These are phyloP conservation scores for Sebastes steindachneri DNA, from an alignment of 2,797 vertebrate genomes.

Conservation along the genomic window DNA sequence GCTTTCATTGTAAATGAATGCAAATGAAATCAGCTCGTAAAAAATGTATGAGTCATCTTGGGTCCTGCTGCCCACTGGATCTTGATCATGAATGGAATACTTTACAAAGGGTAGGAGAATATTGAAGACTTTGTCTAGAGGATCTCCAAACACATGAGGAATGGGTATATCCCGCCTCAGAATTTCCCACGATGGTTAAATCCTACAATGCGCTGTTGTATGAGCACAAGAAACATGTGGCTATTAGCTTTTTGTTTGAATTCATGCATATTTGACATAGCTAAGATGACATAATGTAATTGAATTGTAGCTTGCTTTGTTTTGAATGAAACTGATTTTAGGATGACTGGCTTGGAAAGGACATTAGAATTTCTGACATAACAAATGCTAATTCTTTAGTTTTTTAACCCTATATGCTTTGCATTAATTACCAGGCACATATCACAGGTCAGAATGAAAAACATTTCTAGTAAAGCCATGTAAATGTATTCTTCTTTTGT, in stretches of 20 bases:
- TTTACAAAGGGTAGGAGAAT: conserved; percentile 64
- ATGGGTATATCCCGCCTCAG: conserved; percentile 76
- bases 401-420: neutral
- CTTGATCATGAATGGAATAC: conserved; percentile 78
- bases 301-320: conserved; percentile 76
- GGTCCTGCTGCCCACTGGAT: conserved; percentile 65
- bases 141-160: conserved; percentile 67
- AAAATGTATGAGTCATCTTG: conserved; percentile 76
- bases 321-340: conserved; percentile 63
- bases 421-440: neutral
- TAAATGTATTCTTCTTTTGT: conserved; percentile 9
- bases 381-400: neutral
- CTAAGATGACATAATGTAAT: conserved; percentile 80
- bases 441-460: neutral
- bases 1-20: conserved; percentile 44
- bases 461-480: conserved; percentile 10
- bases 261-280: conserved; percentile 84
- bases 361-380: conserved; percentile 42
- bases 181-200: conserved; percentile 76
- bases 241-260: conserved; percentile 69
- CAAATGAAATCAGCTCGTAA: conserved; percentile 55
- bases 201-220: conserved; percentile 70
- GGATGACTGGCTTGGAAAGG: conserved; percentile 39
- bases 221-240: conserved; percentile 68
- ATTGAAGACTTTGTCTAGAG: conserved; percentile 65